Base-by-base conservation (phyloP, 2,797 vertebrate species). In the Tadarida brasiliensis region DNA sequence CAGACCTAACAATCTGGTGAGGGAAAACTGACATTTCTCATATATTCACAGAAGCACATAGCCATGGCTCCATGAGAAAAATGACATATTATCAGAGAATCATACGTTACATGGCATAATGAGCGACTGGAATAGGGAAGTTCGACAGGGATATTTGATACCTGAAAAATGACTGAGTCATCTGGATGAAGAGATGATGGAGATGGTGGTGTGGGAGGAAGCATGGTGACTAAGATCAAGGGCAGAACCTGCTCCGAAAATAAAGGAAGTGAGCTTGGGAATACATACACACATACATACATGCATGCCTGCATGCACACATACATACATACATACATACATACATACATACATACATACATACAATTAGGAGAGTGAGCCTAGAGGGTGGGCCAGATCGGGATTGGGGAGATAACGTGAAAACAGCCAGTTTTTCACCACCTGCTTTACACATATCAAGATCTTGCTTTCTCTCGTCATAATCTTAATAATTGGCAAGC, bases 1-100 rank as follows among this genome's bases (percentile, higher is more conserved):
- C 47, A 44, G 22, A 83, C 49, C 30, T 49, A 19, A 35, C 4
- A 84, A 3, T 73, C 4, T 61, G 44, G 7, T 89, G 71, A 63
- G 26, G 28, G 5, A 51, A 95, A 87, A 80, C 28, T 33, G 54
- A 39, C 19, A 76, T 71, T 81, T 95, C 65, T 90, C 77, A 87
- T 30, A 33, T 85, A 71, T 51, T 81, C 67, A 67, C 30, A 51
- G 14, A 54, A 70, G 81, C 33, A 51, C 59, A 49, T 61, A 70
- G 3, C 47, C 9, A 8, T 57, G 17, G 17, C 61, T 94, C 28
- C 24, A 11, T 56, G 8, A 94, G 71, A 87, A 91, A 95, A 71
- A 7, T 51, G 71, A 91, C 10, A 22, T 14, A 30, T 86, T 68
- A 76, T 70, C 24, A 94, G 83, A 71, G 44, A 68, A 68, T 93